Evolutionary conservation across 2,797 vertebrate genomes (phyloP), one percentile per base, ranked within the genome.

Genomic region (Galaxias olidus): DNA sequence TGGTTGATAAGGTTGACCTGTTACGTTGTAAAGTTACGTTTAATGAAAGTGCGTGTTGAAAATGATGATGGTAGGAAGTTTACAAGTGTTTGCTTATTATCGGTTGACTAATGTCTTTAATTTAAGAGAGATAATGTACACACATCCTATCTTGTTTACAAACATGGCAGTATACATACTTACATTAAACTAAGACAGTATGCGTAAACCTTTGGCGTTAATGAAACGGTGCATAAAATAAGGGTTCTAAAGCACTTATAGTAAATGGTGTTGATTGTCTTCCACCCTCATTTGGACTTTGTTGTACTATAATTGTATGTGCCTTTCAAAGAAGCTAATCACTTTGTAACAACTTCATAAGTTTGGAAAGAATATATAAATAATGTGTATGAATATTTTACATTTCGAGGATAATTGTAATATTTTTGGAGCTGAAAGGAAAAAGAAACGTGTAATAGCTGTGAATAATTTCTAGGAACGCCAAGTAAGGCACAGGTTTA

Each of bases 291-390:
- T 30, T 30, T 30, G 30, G 30, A 6, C 30, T 81, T 87, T 84
- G 84, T 83, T 74, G 79, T 86, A 83, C 44, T 78, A 65, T 70
- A 77, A 68, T 77, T 47, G 56, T 67, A 73, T 60, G 83, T 88
- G 86, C 87, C 86, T 86, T 88, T 71, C 69, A 74, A 76, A 61
- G 56, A 77, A 64, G 68, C 57, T 48, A 60, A 70, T 71, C 50
- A 71, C 62, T 69, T 65, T 66, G 58, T 71, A 66, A 62, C 30
- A 30, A 30, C 30, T 30, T 30, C 6, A 30, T 30, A 30, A 30
- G 30, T 30, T 30, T 30, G 2, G 30, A 30, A 30, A 30, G 30
- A 30, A 30, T 30, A 30, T 42, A 41, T 76, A 67, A 67, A 64
- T 65, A 72, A 65, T 79, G 74, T 83, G 78, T 77, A 62, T 77